Base-by-base conservation (phyloP, 2,797 vertebrate genomes). In the Macrochelys suwanniensis region DNA sequence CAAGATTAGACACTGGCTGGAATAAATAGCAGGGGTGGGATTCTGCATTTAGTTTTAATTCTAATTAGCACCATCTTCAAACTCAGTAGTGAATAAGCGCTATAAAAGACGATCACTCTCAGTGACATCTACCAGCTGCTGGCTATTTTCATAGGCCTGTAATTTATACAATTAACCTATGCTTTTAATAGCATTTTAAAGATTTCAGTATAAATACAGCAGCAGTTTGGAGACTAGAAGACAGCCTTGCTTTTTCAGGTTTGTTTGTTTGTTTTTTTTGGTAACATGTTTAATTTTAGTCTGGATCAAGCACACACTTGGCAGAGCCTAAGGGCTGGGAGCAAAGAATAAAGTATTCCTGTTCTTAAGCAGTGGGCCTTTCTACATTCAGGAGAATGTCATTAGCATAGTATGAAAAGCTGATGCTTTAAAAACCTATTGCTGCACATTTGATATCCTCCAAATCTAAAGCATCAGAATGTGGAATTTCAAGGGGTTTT, bases 151-250 rank as follows among this genome's bases (percentile, higher is more conserved):
- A 11, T 13, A 91, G 79, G 42, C 19, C 84, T 89, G 65, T 79
- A 80, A 93, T 92, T 87, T 89, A 45, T 37, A 91, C 86, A 89
- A 92, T 56, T 90, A 95, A 88, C 57, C 45, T 49, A 8, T 88
- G 71, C 80, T 96, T 94, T 93, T 91, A 85, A 54, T 83, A 96
- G 68, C 87, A 8, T 23, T 86, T 93, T 74, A 26, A 92, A 91
- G 74, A 87, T 90, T 87, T 19, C 77, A 92, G 11, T 65, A 5
- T 85, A 80, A 89, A 91, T n/a, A 6, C 84, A 26, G 23, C 53
- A 61, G 82, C 42, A 85, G 31, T 92, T 96, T 92, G 88, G 91
- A 90, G 4, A 31, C 7, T 91, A 87, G 23, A 89, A 91, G 95
- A 13, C 16, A 79, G 47, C 49, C n/a, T 92, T 68, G 45, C 21